phyloP scores from a whole-genome alignment of 2,113 vertebrate genomes.

The Athene cunicularia region DNA sequence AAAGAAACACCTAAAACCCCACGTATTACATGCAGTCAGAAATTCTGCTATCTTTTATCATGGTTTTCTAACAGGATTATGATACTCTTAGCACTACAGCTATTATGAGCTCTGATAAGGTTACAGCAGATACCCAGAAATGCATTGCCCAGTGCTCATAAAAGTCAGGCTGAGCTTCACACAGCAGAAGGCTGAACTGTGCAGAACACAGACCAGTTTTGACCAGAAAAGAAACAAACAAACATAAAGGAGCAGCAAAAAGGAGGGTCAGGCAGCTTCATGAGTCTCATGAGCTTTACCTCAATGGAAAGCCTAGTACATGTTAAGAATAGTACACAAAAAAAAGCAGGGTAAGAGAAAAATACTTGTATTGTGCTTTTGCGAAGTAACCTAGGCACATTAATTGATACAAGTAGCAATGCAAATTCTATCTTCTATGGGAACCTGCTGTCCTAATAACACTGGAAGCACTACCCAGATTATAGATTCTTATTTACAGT shows the following conservation, averaged over 20 bases:
- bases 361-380: not conserved
- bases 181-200: not conserved
- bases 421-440: not conserved
- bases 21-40: not conserved
- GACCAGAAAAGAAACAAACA: not conserved
- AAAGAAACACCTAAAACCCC: not conserved
- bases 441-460: not conserved
- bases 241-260: not conserved
- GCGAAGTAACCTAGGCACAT: not conserved
- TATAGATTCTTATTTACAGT: not conserved
- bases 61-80: not conserved
- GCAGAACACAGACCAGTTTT: not conserved
- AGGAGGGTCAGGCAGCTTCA: not conserved
- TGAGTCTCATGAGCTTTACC: not conserved
- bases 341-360: not conserved
- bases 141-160: not conserved
- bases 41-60: constrained; percentile 10
- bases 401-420: not conserved
- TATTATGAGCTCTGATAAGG: not conserved
- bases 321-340: not conserved
- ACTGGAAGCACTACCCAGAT: not conserved
- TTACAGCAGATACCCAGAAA: not conserved
- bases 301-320: not conserved
- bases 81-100: not conserved
- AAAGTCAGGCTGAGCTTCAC: not conserved